Evolutionary conservation across 1,140 invertebrate species (phyloP), one percentile per base, ranked within the genome.

Genomic region (Sarcophaga bullata): DNA sequence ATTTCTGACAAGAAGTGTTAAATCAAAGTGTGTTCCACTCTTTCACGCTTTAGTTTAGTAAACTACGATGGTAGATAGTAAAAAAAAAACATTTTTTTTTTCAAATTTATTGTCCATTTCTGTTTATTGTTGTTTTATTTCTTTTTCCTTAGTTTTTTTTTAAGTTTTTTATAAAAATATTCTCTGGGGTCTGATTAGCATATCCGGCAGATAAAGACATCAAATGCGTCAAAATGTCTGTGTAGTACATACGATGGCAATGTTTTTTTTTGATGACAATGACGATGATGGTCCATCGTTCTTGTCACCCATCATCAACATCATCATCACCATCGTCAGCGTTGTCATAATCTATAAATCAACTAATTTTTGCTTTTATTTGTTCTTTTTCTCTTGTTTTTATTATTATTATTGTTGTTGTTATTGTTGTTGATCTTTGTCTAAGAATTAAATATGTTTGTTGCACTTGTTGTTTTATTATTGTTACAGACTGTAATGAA

Each of bases 1-100:
- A 78, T 78, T 78, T 78, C 75, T 78, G 75, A 78, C 75, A 78
- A 78, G 75, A 78, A 78, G 75, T 78, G 75, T 78, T 78, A 78
- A 78, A 78, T 78, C 75, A 78, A 78, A 78, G 75, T 78, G 75
- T 78, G n/a, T 52, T 78, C 19, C 75, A 46, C 6, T 78, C 46
- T 47, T 15, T 62, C 19, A 15, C 37, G 73, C 13, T n/a, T 76
- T 19, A 17, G 17, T 68, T 3, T 0, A 68, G 9, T 19, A 68
- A 54, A 54, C 8, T 15, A 58, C 54, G 4, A 37, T 37, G 25
- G 25, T 19, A 8, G 62, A 15, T n/a, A n/a, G 58, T 5, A 19
- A 72, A 25, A 72, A 11, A 2, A 19, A 25, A 25, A 72, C 9
- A 72, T 72, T 25, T 25, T 72, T 25, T 17, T 25, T 68, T 78